phyloP scores from a whole-genome alignment of 2,888 invertebrate species.

The Cetonia aurata region DNA sequence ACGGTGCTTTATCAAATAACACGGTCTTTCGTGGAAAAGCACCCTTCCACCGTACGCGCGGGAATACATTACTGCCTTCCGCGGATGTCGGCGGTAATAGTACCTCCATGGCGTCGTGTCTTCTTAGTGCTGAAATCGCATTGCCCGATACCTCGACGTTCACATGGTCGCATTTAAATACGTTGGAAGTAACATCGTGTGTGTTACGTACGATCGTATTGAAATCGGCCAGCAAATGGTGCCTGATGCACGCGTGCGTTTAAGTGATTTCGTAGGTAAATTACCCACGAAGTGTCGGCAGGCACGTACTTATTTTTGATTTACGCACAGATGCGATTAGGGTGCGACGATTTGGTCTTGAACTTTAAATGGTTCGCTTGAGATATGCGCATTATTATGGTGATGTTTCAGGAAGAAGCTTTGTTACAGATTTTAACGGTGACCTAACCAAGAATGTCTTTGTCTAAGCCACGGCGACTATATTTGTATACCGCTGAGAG shows the following conservation, averaged over 20 bases:
- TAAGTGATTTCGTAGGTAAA: conserved; percentile 20
- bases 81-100: conserved; percentile 2
- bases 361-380: neutral
- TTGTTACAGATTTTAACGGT: no score
- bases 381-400: no score
- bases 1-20: conserved; percentile 22
- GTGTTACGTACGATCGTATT: conserved; percentile 14
- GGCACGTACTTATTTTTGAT: conserved; percentile 11
- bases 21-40: conserved; percentile 1
- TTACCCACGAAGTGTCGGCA: conserved; percentile 14
- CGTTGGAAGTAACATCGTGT: neutral
- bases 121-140: neutral
- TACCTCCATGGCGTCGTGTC: neutral
- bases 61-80: neutral
- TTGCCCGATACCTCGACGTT: neutral
- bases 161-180: conserved; percentile 8
- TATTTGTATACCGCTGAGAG: no score
- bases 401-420: no score
- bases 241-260: conserved; percentile 17
- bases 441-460: no score
- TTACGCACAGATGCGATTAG: conserved; percentile 1
- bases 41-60: neutral
- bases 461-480: no score
- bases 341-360: neutral
- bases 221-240: conserved; percentile 9